Evolutionary conservation across 2,888 invertebrate species (phyloP), one percentile per base, ranked within the genome.

Genomic region (Lycia hirtaria): DNA sequence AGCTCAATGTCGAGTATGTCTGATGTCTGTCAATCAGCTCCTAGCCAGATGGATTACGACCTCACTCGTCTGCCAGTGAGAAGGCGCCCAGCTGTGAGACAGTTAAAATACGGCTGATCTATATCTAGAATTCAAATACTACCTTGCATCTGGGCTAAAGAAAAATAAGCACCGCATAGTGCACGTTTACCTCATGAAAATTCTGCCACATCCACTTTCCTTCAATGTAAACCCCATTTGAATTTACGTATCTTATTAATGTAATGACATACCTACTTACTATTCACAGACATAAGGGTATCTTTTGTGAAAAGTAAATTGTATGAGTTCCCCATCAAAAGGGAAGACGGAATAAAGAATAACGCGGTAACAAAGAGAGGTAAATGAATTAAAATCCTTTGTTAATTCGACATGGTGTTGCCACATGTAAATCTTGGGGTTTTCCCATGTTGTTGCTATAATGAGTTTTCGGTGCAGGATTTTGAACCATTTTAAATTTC

Each of bases 341-440:
- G 76, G 78, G 72, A 76, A 75, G 69, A 77, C 71, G 71, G 80
- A 78, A 81, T 85, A 83, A 87, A 83, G 83, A 83, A 80, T 81
- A 75, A 76, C 65, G 69, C 64, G 65, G 74, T 80, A 83, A 87
- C 89, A 88, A 87, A 87, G 83, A 75, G 63, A 77, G 82, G 83
- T 86, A 85, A 85, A 79, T 80, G 82, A 84, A 86, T 88, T 86
- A 86, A 86, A 87, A 80, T 80, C 83, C 81, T 85, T 90, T 89
- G 87, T 89, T 73, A 60, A 65, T 69, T 64, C 67, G 78, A 73
- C 70, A 26, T 74, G 69, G 72, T 74, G 73, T 76, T 75, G 76
- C 71, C 71, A 47, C 51, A 38, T 49, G 37, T 20, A 50, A 41
- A 30, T 50, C 19, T 38, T 38, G 37, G 30, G 33, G n/a, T 54